These are phyloP conservation scores for Sander vitreus DNA, from an alignment of 2,113 vertebrate genomes.

Conservation along the genomic window DNA sequence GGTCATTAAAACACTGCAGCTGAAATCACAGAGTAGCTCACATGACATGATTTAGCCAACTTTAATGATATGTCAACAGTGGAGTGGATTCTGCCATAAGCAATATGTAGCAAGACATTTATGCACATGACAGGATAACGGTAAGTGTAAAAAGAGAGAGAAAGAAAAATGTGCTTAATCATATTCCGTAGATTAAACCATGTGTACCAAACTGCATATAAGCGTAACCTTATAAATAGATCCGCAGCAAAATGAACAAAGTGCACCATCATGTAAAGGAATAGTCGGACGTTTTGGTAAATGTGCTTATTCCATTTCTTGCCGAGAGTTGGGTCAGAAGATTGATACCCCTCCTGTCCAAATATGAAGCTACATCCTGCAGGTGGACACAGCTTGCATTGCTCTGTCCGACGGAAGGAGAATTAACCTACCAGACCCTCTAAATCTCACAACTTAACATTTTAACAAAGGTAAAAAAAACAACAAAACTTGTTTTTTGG, in stretches of 20 bases:
- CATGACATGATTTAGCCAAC: neutral
- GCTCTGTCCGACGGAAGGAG: too few species aligned
- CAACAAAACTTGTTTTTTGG: too few species aligned
- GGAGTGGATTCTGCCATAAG: neutral
- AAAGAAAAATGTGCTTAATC: neutral
- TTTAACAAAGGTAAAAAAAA: too few species aligned
- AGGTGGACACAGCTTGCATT: too few species aligned
- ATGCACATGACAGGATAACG: neutral
- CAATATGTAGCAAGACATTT: neutral
- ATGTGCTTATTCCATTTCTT: neutral
- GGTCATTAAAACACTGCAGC: neutral
- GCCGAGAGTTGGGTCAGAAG: neutral
- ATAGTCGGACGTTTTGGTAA: neutral
- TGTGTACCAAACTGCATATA: neutral
- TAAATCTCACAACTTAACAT: too few species aligned
- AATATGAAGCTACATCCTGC: too few species aligned
- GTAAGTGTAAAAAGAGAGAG: neutral
- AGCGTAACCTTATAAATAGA: neutral
- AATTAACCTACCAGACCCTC: too few species aligned
- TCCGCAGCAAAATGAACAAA: neutral
- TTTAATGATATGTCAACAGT: neutral
- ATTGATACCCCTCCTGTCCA: neutral
- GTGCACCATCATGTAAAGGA: neutral
- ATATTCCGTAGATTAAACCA: neutral
- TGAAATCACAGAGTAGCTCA: neutral